Base-by-base conservation (phyloP, 2,113 vertebrate species). In the Siniperca knerii region DNA sequence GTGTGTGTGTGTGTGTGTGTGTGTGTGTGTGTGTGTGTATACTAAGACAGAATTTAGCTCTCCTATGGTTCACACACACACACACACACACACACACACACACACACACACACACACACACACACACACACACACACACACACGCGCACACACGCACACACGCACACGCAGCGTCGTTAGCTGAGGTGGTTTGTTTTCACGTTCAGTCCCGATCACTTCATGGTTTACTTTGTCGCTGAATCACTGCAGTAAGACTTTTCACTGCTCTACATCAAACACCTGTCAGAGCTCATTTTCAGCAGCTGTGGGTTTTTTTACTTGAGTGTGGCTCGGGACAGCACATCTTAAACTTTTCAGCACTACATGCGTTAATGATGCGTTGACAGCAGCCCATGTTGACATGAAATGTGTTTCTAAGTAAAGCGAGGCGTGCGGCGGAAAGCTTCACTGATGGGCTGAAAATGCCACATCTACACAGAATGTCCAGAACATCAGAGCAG, bases 171-270 rank as follows among this genome's bases (percentile, higher is more conserved):
- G 23, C 50, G 23, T 20, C 0, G 7, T 73, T 5, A 60, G 65
- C 62, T n/a, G 54, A 29, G 42, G 20, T 35, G 69, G 82, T 85
- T 85, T 84, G 74, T 91, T 90, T 86, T 88, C 68, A n/a, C 60
- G 71, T 18, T 74, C 20, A 12, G 33, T 74, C 46, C n/a, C 52
- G 78, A 71, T 84, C 85, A 91, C 81, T 52, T 90, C 85, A 88
- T 88, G 35, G 55, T 87, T 83, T 83, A 85, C 76, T 85, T 75
- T 89, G 89, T 85, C 78, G 72, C 85, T 71, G 77, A 81, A 67
- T 80, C 67, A 18, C 83, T 68, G 82, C 75, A 71, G 69, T n/a
- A 0, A 54, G 37, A 62, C 66, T 12, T 57, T 20, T 83, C 46
- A 42, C 40, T 67, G 73, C 37, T 79, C 46, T 33, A 48, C 81